Base-by-base conservation (phyloP, 2,113 vertebrate genomes). In the Athene noctua region DNA sequence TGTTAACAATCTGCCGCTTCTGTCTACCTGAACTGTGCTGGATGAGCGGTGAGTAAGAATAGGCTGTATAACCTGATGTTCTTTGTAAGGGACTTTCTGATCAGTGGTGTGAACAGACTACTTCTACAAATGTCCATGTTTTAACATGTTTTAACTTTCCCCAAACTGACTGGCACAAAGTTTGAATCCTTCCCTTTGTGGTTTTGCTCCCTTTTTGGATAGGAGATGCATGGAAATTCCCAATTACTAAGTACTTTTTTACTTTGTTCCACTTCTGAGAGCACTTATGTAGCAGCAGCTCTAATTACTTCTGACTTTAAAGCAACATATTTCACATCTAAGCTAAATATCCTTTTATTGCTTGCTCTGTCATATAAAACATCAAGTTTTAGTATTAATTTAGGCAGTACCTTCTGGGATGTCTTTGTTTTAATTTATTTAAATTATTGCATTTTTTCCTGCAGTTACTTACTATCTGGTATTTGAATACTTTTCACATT, bases 221-320 rank as follows among this genome's bases (percentile, higher is more conserved):
- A 21, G 62, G 47, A 83, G 91, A 38, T 65, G 73, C 44, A 11
- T 92, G 93, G 91, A 91, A 93, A 90, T 96, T 95, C 87, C 73
- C 73, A 84, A 38, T 92, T 96, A 83, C 82, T 9, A 5, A 91
- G 75, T 38, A 17, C 83, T 94, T 58, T n/a, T 58, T 73, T 82
- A 25, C 58, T 90, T 94, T 79, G 80, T 95, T 93, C 79, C 49
- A 65, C 74, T 96, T 91, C 92, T 96, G 93, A 95, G 85, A 94
- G 87, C 70, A 38, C 57, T 95, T 93, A 44, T 1, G 57, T 88
- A 81, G 66, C 90, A 93, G 81, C 78, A 72, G 66, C 87, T 82
- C 54, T 95, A 72, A 94, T 90, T 95, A 80, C 34, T 57, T 81
- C 22, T 75, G 85, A 93, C 93, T 94, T 85, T 95, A 90, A 91